phyloP scores from a whole-genome alignment of 1,140 invertebrate genomes.

The Panagrolaimus sp. region DNA sequence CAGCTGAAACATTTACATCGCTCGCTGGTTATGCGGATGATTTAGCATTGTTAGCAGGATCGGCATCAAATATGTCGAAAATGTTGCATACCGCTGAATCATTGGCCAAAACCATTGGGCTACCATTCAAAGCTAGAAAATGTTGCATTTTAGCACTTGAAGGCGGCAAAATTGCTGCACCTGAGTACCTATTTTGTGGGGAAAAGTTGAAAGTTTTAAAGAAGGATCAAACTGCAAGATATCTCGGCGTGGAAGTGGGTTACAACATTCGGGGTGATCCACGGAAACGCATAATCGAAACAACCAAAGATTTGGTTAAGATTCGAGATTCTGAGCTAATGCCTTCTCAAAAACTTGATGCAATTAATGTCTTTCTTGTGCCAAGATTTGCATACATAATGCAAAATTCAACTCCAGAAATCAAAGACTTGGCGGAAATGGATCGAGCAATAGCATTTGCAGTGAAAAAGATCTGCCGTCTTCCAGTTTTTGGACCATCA shows the following conservation, averaged over 20 bases:
- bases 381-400: background rate
- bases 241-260: background rate
- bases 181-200: background rate
- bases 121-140: background rate
- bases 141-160: background rate
- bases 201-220: background rate
- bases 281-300: too few relatives aligned
- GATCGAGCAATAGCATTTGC: slow-evolving; percentile 1
- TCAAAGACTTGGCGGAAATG: background rate
- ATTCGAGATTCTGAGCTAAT: background rate
- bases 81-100: background rate
- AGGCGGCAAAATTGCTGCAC: background rate
- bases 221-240: background rate
- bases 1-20: background rate
- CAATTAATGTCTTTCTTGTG: background rate
- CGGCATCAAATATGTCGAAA: background rate
- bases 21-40: background rate
- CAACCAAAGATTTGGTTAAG: background rate
- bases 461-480: background rate
- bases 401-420: background rate
- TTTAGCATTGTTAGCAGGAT: background rate
- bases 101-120: background rate
- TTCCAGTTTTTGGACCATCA: background rate
- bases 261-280: background rate
- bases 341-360: background rate